These are phyloP conservation scores for Gortyna flavago DNA, from an alignment of 2,888 invertebrate species.

Conservation along the genomic window DNA sequence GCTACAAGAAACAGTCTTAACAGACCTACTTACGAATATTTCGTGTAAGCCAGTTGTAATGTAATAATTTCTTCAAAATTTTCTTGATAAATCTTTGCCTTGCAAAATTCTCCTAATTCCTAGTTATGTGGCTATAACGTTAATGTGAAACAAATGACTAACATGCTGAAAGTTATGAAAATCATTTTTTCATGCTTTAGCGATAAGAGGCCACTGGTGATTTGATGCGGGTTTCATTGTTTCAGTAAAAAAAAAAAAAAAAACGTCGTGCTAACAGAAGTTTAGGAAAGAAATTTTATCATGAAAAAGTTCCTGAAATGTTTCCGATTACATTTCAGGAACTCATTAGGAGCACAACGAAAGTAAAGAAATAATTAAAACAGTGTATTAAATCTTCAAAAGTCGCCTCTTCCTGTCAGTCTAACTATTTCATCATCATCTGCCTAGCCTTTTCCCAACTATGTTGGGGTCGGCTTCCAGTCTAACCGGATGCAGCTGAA, in stretches of 20 bases:
- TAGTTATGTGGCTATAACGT: neutral
- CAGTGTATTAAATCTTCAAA: neutral
- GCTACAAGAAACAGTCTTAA: neutral
- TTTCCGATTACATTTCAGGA: neutral
- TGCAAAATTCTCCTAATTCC: neutral
- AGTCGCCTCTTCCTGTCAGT: neutral
- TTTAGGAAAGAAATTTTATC: neutral
- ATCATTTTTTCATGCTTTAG: conserved; percentile 5
- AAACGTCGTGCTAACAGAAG: no score
- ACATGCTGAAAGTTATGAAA: conserved; percentile 20
- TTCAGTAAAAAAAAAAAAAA: neutral
- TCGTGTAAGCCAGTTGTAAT: neutral
- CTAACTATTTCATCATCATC: no score
- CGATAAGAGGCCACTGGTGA: conserved; percentile 28
- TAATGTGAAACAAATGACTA: conserved; percentile 26
- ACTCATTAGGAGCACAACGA: no score
- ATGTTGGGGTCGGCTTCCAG: no score
- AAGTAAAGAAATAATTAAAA: neutral
- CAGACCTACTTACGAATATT: neutral
- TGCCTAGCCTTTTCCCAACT: no score
- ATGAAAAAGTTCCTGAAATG: neutral
- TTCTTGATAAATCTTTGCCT: neutral
- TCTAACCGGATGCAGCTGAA: no score
- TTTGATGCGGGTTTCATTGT: neutral
- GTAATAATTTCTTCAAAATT: neutral